Conservation (phyloP, 1,140 invertebrate species). For the Drosophila orosa region DNA sequence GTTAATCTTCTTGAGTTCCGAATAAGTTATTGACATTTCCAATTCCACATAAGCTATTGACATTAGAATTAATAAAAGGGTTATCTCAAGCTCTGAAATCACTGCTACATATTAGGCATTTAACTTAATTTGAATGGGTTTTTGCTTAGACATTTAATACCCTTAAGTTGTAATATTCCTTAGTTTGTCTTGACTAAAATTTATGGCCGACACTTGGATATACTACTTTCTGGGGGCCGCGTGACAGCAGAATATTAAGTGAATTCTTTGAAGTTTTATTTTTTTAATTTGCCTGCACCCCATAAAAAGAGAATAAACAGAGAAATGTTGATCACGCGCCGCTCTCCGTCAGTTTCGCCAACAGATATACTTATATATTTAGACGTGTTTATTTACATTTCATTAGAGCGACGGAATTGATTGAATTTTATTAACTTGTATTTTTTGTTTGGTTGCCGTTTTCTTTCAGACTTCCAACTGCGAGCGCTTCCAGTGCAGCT, state of each 20-base stretch:
- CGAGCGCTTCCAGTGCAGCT: slow-evolving; percentile 48
- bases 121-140: background rate
- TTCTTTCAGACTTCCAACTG: slow-evolving; percentile 48
- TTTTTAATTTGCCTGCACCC: slow-evolving; percentile 39
- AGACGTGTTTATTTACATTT: slow-evolving; percentile 50
- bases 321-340: slow-evolving; percentile 41
- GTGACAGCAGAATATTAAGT: slow-evolving; percentile 32
- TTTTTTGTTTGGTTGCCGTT: background rate
- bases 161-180: slow-evolving; percentile 3
- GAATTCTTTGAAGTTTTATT: slow-evolving; percentile 32
- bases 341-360: slow-evolving; percentile 8
- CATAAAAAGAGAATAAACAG: slow-evolving; percentile 36
- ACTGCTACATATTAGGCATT: background rate
- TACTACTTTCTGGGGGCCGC: slow-evolving; percentile 4
- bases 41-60: background rate
- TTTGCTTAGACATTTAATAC: background rate
- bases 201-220: slow-evolving; percentile 12
- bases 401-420: slow-evolving; percentile 37
- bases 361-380: slow-evolving; percentile 18
- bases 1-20: background rate
- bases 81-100: background rate
- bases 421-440: slow-evolving; percentile 29
- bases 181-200: slow-evolving; percentile 4
- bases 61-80: background rate
- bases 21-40: slow-evolving; percentile 5